These are phyloP conservation scores for Thunnus maccoyii DNA, from an alignment of 2,113 vertebrate genomes.

Conservation along the genomic window DNA sequence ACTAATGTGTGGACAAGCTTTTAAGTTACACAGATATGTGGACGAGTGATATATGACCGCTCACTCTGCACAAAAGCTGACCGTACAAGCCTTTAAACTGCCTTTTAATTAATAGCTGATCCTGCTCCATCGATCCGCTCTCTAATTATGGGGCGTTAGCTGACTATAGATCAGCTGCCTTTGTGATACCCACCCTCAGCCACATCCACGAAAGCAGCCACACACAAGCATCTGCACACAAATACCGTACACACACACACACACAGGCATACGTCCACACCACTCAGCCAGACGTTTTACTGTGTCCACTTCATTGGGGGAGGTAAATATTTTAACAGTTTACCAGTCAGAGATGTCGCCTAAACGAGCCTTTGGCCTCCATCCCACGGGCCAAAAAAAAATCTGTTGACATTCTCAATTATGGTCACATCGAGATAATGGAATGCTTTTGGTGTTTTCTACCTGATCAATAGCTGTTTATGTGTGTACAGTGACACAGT, in stretches of 20 bases:
- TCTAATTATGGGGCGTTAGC: slow-evolving; percentile 58
- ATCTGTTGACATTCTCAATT: slow-evolving; percentile 61
- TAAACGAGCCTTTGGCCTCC: slow-evolving; percentile 11
- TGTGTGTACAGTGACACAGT: slow-evolving; percentile 69
- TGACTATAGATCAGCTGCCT: slow-evolving; percentile 45
- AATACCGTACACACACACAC: slow-evolving; percentile 29
- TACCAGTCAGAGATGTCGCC: not conserved
- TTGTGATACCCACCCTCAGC: not conserved
- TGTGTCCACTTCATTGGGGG: slow-evolving; percentile 26
- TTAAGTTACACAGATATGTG: not conserved
- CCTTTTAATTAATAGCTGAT: slow-evolving; percentile 73
- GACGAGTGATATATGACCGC: slow-evolving; percentile 23
- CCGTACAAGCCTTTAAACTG: slow-evolving; percentile 43
- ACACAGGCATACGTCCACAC: not conserved
- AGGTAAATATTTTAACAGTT: slow-evolving; percentile 73
- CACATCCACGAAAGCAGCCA: not conserved
- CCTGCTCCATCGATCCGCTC: slow-evolving; percentile 59
- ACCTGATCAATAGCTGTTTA: slow-evolving; percentile 79
- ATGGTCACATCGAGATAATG: slow-evolving; percentile 63
- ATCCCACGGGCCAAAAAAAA: slow-evolving; percentile 26
- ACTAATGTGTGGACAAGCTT: not conserved
- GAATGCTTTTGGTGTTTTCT: slow-evolving; percentile 69
- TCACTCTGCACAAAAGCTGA: not conserved
- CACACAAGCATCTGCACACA: not conserved
- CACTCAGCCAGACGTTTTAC: not conserved